Conservation (phyloP, 1,140 invertebrate genomes). For the Bombus superbus region DNA sequence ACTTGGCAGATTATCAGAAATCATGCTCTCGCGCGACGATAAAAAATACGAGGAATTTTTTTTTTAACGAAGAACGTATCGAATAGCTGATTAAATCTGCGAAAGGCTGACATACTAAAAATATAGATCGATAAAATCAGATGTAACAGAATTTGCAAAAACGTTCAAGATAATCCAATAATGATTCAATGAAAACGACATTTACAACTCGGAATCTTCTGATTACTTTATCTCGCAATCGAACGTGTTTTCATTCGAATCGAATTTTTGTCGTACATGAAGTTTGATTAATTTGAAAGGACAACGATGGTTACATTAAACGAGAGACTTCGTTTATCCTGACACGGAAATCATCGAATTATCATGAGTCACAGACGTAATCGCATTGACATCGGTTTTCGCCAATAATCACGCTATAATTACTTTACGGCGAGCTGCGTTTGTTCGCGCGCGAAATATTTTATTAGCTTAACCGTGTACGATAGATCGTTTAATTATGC, state of each 20-base stretch:
- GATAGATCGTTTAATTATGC: slow-evolving; percentile 29
- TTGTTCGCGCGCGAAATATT: slow-evolving; percentile 19
- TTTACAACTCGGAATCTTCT: not conserved
- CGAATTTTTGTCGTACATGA: not conserved
- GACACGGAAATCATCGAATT: not conserved
- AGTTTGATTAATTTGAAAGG: not conserved
- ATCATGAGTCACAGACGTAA: not conserved
- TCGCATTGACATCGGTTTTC: not conserved
- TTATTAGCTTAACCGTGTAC: slow-evolving; percentile 8
- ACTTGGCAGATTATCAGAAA: not conserved
- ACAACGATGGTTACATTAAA: not conserved
- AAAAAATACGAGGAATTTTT: too few relatives aligned
- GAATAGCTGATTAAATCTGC: too few relatives aligned
- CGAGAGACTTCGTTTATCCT: not conserved
- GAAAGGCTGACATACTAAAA: too few relatives aligned
- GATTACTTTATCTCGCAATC: not conserved
- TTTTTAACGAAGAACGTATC: too few relatives aligned
- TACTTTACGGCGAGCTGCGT: not conserved
- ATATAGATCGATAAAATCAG: too few relatives aligned
- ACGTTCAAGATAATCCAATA: too few relatives aligned
- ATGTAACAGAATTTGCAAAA: too few relatives aligned
- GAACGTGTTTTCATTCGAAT: not conserved
- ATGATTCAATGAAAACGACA: too few relatives aligned
- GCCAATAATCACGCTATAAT: slow-evolving; percentile 14
- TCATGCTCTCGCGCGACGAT: not conserved